Evolutionary conservation across 2,888 invertebrate species (phyloP), one percentile per base, ranked within the genome.

Genomic region (Pandemis cinnamomeana): DNA sequence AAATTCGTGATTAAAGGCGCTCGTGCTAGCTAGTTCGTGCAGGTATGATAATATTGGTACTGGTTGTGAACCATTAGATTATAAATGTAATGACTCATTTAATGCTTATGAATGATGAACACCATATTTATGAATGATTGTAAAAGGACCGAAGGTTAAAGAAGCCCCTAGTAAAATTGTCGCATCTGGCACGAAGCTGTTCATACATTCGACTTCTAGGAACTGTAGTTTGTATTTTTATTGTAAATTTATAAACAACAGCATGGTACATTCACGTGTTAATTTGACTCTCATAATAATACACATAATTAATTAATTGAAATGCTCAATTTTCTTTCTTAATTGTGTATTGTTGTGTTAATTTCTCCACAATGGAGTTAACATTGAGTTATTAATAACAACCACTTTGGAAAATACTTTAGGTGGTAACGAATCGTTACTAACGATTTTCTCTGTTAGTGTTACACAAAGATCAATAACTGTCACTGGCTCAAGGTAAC

Each of bases 41-140:
- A 58, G 27, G 27, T 27, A 58, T 73, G 27, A 62, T 67, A 64
- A 41, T 62, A 20, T 42, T 42, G 62, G 42, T 11, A 69, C 68
- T 71, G 53, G 53, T 71, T 62, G 51, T 72, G 61, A 58, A 58
- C 27, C 20, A 58, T 58, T 27, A 58, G 5, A 58, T 58, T 11
- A 27, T 58, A 66, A 78, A 68, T 44, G 51, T 70, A 63, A 27
- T 74, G 61, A 76, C 72, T 77, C 77, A 55, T 55, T 55, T 76
- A 75, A 76, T 75, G 83, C 27, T 74, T 53, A 11, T 67, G n/a
- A 53, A 67, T 44, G n/a, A 41, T 27, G 41, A 15, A 55, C 15
- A 5, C 13, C 13, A 48, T 11, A 48, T 10, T 51, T 51, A 15
- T 51, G 51, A 51, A 46, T n/a, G 53, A 53, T 5, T 53, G n/a